These are phyloP conservation scores for honey bee (Apis mellifera) DNA, from an alignment of 1,140 invertebrate genomes.

Conservation along the genomic window DNA sequence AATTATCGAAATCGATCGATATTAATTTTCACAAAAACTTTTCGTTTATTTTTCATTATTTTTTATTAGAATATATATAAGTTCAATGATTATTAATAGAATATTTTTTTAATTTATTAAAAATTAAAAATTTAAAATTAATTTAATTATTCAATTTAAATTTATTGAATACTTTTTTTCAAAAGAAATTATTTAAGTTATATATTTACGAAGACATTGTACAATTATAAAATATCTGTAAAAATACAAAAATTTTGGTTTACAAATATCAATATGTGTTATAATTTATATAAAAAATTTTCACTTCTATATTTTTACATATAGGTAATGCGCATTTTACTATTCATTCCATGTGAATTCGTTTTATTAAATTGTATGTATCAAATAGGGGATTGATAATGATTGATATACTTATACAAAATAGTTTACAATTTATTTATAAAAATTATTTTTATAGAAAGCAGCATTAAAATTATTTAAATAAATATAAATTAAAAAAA, in stretches of 20 bases:
- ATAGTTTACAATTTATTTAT: background rate
- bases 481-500: conserved; percentile 6
- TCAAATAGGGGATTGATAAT: background rate
- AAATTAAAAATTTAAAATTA: too few species aligned
- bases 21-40: background rate
- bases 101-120: too few species aligned
- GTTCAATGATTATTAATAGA: too few species aligned
- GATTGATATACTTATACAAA: background rate
- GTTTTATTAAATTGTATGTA: background rate
- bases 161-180: too few species aligned
- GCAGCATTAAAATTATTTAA: background rate
- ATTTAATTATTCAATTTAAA: background rate
- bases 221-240: background rate
- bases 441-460: background rate
- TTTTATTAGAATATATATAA: background rate
- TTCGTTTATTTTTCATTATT: background rate
- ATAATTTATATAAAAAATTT: background rate
- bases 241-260: background rate
- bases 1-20: background rate
- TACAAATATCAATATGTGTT: background rate
- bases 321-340: too few species aligned
- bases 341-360: background rate
- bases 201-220: background rate
- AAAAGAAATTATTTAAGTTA: too few species aligned
- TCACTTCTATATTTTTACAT: background rate